A percentile compares a stretch with the other conserved stretches of the same genome.
phyloP scores from a whole-genome alignment of 2,888 invertebrate genomes.

The Carabus problematicus region DNA sequence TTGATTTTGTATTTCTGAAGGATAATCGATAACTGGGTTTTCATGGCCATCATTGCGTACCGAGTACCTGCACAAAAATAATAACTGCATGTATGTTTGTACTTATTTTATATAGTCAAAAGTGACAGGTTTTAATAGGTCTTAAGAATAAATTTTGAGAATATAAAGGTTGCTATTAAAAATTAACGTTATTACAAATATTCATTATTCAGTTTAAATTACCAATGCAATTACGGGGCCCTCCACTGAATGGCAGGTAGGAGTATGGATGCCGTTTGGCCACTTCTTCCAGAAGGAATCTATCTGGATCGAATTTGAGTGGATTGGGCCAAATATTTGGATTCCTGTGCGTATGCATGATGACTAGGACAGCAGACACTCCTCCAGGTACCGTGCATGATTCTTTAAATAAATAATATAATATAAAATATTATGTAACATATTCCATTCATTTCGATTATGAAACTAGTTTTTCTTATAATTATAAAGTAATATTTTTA shows the following conservation, averaged over 20 bases:
- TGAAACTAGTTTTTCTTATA: neutral
- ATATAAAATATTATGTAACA: neutral
- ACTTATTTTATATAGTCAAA: neutral
- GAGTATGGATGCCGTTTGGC: conserved; percentile 7
- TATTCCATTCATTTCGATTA: neutral
- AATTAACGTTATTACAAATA: too few relatives aligned
- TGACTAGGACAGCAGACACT: neutral
- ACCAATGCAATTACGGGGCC: conserved; percentile 10
- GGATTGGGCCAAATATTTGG: conserved; percentile 5
- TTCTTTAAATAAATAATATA: neutral
- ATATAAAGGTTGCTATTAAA: too few relatives aligned
- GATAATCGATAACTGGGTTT: neutral
- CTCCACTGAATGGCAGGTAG: conserved; percentile 2
- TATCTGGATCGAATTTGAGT: conserved; percentile 1
- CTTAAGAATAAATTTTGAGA: neutral
- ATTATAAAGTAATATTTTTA: neutral
- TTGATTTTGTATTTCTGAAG: conserved; percentile 6
- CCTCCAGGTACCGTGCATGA: conserved; percentile 1
- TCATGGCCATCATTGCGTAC: conserved; percentile 8
- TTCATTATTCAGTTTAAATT: too few relatives aligned
- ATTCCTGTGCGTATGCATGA: conserved; percentile 5
- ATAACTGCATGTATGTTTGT: neutral
- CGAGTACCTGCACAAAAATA: neutral
- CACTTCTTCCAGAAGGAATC: conserved; percentile 2
- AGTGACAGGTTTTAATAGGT: neutral